Base-by-base conservation (phyloP, 2,113 vertebrate genomes). In the Saguinus imperator region DNA sequence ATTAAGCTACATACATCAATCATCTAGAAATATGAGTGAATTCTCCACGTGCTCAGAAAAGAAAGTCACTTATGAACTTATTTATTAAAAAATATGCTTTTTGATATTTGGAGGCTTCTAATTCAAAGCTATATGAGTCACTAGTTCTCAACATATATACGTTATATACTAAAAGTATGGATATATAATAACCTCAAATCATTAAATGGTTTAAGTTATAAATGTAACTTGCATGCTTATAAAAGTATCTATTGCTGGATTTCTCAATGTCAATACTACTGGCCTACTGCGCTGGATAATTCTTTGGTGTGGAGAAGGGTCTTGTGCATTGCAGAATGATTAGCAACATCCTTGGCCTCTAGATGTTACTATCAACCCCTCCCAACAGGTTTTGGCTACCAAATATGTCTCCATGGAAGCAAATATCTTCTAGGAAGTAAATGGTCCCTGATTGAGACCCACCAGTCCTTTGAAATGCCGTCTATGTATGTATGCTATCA, bases 371-470 rank as follows among this genome's bases (percentile, higher is more conserved):
- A 75, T 37, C 8, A 48, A 8, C n/a, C 3, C 70, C 11, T 50
- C 3, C 1, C 40, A 27, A 23, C 21, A 55, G 50, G 4, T 2
- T 77, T 13, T 61, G 12, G 52, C 5, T 90, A 48, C 23, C 11
- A 82, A 16, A 72, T 64, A 6, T 14, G 8, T 75, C 8, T 92
- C 11, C 79, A 50, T 14, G 8, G 14, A 20, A 6, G 3, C 16
- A 52, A 73, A 66, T 52, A 21, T 84, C 18, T 72, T 82, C 25
- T 43, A 37, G 14, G 17, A 4, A 3, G 11, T 76, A 87, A 93
- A 45, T 9, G 1, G 3, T 1, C 9, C 20, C 66, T 50, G 20
- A 70, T 0, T 81, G 17, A 43, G 29, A 73, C n/a, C 3, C 18
- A 13, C 2, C 50, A 6, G 16, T 37, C 55, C 18, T 52, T 0